Evolutionary conservation across 2,797 vertebrate genomes (phyloP).

Genomic region (Dromococcyx pavoninus): DNA sequence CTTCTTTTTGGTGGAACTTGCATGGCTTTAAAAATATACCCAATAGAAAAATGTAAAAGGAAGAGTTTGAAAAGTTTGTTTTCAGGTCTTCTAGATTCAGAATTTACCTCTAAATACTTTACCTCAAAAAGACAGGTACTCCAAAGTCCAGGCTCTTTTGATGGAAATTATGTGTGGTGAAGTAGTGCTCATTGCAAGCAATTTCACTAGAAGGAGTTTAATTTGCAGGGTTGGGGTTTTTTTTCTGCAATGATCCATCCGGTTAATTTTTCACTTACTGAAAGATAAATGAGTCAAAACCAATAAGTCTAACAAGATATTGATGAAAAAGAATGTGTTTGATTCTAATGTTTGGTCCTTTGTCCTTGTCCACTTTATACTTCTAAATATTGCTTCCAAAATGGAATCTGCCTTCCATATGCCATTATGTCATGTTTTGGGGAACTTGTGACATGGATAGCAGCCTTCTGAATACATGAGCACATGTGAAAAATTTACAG

Average conservation of each 20-base stretch:
- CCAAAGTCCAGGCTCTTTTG: neutral
- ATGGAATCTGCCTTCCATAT: neutral
- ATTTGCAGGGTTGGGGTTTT: constrained; percentile 3
- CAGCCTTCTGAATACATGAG: neutral
- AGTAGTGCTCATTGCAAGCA: neutral
- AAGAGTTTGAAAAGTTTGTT: neutral
- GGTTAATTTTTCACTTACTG: neutral
- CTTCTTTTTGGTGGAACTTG: neutral
- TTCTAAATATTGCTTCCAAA: neutral
- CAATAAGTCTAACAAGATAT: constrained; percentile 2
- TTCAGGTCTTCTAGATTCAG: neutral
- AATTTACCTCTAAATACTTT: neutral
- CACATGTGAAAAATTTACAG: neutral
- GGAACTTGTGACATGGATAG: neutral
- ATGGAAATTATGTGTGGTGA: neutral
- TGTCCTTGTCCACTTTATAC: neutral
- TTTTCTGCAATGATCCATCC: neutral
- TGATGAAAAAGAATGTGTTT: constrained; percentile 4
- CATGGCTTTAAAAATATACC: neutral
- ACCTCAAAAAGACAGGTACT: neutral
- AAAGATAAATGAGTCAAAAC: constrained; percentile 20
- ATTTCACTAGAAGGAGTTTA: constrained; percentile 16
- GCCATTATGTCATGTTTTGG: neutral
- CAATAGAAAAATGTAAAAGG: neutral
- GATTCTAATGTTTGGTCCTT: neutral